Evolutionary conservation across 2,888 invertebrate species (phyloP).

Genomic region (Tetramorium bicarinatum): DNA sequence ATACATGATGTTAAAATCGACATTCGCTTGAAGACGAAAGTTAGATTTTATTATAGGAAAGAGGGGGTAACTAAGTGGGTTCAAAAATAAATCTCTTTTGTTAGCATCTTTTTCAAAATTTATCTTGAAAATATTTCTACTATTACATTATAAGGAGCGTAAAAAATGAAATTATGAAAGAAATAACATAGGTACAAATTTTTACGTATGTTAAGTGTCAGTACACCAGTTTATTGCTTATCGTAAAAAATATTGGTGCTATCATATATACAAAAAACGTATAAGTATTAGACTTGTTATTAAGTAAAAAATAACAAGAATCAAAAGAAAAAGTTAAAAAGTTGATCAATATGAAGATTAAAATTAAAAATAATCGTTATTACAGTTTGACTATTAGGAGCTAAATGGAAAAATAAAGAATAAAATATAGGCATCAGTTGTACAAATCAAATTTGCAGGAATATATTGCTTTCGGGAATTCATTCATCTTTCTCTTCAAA

Average conservation of each 20-base stretch:
- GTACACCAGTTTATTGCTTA: background rate
- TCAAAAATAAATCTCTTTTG: background rate
- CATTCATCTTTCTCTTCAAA: no score
- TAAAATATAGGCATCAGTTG: background rate
- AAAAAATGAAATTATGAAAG: background rate
- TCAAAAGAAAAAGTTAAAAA: background rate
- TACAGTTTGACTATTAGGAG: background rate
- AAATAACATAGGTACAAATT: background rate
- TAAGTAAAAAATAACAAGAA: background rate
- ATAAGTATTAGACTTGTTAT: background rate
- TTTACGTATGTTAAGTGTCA: background rate
- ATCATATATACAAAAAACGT: background rate
- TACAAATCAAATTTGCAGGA: no score
- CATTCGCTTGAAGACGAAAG: background rate
- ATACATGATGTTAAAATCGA: slow-evolving; percentile 1
- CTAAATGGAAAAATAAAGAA: background rate
- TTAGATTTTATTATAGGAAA: background rate
- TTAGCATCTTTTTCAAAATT: background rate
- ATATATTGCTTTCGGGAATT: background rate
- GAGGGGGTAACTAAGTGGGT: background rate
- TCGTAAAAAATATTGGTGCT: background rate
- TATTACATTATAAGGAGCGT: background rate
- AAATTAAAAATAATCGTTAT: background rate
- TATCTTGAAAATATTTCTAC: background rate
- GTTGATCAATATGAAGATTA: background rate